These are phyloP conservation scores for Drosophila littoralis DNA, from an alignment of 1,140 invertebrate species.

Conservation along the genomic window DNA sequence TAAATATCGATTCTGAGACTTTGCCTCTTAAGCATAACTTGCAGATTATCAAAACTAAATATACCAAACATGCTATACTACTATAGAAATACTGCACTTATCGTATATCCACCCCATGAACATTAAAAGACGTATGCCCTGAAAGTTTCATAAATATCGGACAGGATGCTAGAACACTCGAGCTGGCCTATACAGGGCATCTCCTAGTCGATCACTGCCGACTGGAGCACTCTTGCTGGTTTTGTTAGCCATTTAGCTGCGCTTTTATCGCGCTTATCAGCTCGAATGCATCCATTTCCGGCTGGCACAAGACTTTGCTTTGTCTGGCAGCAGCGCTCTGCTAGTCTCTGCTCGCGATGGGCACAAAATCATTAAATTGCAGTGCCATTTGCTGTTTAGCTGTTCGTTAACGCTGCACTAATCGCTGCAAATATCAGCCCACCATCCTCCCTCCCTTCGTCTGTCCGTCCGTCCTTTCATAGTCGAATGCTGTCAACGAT, in stretches of 20 bases:
- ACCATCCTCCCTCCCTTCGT: neutral
- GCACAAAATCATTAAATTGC: neutral
- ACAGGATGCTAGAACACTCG: too few species aligned
- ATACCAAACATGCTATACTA: too few species aligned
- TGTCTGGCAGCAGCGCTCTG: slow-evolving; percentile 1
- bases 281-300: slow-evolving; percentile 42
- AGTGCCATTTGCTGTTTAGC: slow-evolving; percentile 4
- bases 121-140: too few species aligned
- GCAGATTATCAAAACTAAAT: too few species aligned
- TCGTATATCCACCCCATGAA: too few species aligned
- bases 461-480: neutral
- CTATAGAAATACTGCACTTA: too few species aligned
- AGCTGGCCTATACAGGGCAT: too few species aligned
- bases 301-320: slow-evolving; percentile 24
- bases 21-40: too few species aligned
- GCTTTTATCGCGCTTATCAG: slow-evolving; percentile 46
- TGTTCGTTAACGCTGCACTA: slow-evolving; percentile 37
- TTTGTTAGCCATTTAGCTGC: slow-evolving; percentile 32
- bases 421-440: slow-evolving; percentile 24
- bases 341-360: neutral
- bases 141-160: too few species aligned
- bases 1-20: too few species aligned
- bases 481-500: slow-evolving; percentile 29
- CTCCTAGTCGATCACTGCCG: neutral
- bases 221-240: neutral